Base-by-base conservation (phyloP, 2,113 vertebrate species). In the Spermophilus dauricus region DNA sequence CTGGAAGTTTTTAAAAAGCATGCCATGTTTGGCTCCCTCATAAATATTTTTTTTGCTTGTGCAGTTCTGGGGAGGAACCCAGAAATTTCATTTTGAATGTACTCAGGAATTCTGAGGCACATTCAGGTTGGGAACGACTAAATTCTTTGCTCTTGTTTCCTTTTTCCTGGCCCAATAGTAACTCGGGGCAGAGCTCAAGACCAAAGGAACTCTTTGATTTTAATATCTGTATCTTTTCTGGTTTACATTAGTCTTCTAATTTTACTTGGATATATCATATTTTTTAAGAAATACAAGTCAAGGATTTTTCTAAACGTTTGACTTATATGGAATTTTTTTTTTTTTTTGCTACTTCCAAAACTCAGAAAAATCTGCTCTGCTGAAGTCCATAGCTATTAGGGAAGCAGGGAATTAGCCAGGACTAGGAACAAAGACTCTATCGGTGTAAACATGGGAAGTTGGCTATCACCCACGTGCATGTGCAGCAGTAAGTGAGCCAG, bases 111-210 rank as follows among this genome's bases (percentile, higher is more conserved):
- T 14, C 32, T 69, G 56, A 69, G 42, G 8, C 45, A 69, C 12
- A n/a, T 58, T 30, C 34, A 76, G 14, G 12, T 45, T 61, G 20
- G 30, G 30, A 53, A 24, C 17, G 22, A 42, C 13, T 39, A 65
- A 30, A 17, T 63, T 1, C 9, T 26, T 17, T 48, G 39, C 26
- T 73, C 37, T 58, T n/a, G 0, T 73, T 88, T 61, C 56, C 17
- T 88, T 93, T 61, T 26, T 56, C 30, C 18, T 51, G 16, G 32
- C 9, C 51, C 10, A 22, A 51, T 45, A 48, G 32, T 69, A 85
- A 75, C 12, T 24, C 2, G 0, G 2, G 45, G 42, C 18, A 18
- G 45, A 75, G 67, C 16, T 28, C 1, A 0, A 3, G 45, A 51
- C 17, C 24, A 48, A 85, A 88, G 30, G 17, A 24, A 8, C 4